Conservation (phyloP, 2,113 vertebrate species). For the Himantopus leucocephalus region DNA sequence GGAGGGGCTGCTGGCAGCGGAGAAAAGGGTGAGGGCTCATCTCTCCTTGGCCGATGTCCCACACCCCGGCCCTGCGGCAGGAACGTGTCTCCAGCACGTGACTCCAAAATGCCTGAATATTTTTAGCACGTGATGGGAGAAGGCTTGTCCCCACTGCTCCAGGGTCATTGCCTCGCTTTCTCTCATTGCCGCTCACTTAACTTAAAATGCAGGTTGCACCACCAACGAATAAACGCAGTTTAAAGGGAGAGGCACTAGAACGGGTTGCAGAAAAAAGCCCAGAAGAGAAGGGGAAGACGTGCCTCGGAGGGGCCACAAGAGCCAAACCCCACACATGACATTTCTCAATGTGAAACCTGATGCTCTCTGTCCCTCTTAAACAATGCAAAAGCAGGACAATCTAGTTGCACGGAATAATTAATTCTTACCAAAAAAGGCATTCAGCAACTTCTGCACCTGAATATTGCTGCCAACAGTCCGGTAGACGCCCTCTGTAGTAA, state of each 20-base stretch:
- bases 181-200: neutral
- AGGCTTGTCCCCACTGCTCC: neutral
- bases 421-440: constrained; percentile 91
- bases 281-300: neutral
- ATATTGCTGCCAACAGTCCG: constrained; percentile 96
- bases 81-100: neutral
- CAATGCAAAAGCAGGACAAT: neutral
- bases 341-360: rapidly evolving
- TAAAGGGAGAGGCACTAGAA: neutral
- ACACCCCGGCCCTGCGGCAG: rapidly evolving
- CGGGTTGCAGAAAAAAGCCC: neutral
- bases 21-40: neutral
- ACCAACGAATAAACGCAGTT: neutral
- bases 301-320: rapidly evolving
- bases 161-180: neutral
- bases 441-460: constrained; percentile 96
- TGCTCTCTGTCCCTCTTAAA: neutral
- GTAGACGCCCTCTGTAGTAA: constrained; percentile 91
- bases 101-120: neutral
- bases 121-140: neutral
- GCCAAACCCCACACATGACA: too few relatives aligned
- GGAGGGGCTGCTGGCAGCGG: neutral
- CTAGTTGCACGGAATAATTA: neutral
- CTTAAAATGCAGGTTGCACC: neutral
- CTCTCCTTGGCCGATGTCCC: neutral